These are phyloP conservation scores for Rhinogobius similis DNA, from an alignment of 2,113 vertebrate genomes.

Conservation along the genomic window DNA sequence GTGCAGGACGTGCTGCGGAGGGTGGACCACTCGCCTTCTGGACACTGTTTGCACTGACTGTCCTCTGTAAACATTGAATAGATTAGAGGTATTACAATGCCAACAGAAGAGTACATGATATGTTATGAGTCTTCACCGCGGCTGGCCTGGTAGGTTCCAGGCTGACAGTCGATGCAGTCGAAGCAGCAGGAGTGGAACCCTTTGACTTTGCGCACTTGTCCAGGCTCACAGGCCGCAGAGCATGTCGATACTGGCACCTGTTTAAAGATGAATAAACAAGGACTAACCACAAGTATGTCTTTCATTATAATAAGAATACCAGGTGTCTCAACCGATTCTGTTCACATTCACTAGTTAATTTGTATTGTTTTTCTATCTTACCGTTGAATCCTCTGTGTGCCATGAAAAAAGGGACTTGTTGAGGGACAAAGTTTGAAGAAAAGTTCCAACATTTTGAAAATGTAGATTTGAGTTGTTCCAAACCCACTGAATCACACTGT, in stretches of 20 bases:
- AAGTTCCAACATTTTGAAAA: conserved; percentile 74
- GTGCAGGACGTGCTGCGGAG: conserved; percentile 70
- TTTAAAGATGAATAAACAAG: not conserved
- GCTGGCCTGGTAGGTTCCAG: conserved; percentile 80
- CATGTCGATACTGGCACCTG: conserved; percentile 84
- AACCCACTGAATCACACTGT: conserved; percentile 79
- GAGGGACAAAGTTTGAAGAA: conserved; percentile 63
- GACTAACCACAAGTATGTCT: not conserved
- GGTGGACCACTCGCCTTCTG: conserved; percentile 77
- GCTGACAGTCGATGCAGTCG: conserved; percentile 84
- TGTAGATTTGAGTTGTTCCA: conserved; percentile 56
- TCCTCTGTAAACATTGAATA: not conserved
- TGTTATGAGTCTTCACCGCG: conserved; percentile 30
- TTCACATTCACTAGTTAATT: not conserved
- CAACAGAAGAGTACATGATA: not conserved
- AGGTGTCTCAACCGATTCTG: not conserved
- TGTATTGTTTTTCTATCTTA: conserved; percentile 29
- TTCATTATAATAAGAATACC: not conserved
- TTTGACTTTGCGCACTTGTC: conserved; percentile 79
- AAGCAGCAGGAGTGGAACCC: conserved; percentile 86
- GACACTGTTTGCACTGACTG: conserved; percentile 59
- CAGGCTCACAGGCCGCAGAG: conserved; percentile 77
- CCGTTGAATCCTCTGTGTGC: conserved; percentile 70
- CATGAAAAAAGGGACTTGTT: conserved; percentile 71
- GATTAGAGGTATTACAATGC: not conserved